Evolutionary conservation across 2,888 invertebrate species (phyloP).

Genomic region (Lutraria lutraria): DNA sequence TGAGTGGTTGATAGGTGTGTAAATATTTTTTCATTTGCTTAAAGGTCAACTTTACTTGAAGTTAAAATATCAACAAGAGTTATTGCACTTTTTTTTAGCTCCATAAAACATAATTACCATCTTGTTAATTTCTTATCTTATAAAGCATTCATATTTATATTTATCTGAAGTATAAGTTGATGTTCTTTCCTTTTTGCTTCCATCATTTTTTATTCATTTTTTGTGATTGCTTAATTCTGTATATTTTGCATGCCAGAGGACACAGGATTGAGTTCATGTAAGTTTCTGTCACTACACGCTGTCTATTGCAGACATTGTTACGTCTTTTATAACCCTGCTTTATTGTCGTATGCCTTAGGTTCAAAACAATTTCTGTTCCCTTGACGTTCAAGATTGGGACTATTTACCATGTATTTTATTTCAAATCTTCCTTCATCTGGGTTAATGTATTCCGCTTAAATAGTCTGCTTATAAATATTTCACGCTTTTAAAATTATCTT

Average conservation of each 20-base stretch:
- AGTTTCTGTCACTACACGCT: slow-evolving; percentile 65
- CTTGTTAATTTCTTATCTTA: too few relatives aligned
- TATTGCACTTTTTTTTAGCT: background rate
- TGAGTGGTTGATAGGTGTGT: too few relatives aligned
- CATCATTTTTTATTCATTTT: background rate
- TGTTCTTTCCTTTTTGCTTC: background rate
- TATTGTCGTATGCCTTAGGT: slow-evolving; percentile 16
- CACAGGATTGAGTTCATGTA: slow-evolving; percentile 84
- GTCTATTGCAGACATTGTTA: slow-evolving; percentile 2
- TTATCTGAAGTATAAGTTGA: too few relatives aligned
- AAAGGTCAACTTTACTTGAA: too few relatives aligned
- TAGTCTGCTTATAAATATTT: too few relatives aligned
- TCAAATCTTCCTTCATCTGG: too few relatives aligned
- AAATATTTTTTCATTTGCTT: too few relatives aligned
- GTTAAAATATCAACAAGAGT: background rate
- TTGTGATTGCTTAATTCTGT: slow-evolving; percentile 38
- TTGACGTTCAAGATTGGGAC: background rate
- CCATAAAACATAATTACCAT: too few relatives aligned
- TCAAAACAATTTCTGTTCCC: background rate
- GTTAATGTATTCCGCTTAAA: too few relatives aligned
- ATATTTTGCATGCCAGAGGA: slow-evolving; percentile 82
- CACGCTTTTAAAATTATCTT: too few relatives aligned
- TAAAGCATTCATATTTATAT: too few relatives aligned
- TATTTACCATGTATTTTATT: background rate
- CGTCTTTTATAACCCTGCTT: slow-evolving; percentile 30